phyloP scores from a whole-genome alignment of 1,140 invertebrate species.

The Bombus turneri region DNA sequence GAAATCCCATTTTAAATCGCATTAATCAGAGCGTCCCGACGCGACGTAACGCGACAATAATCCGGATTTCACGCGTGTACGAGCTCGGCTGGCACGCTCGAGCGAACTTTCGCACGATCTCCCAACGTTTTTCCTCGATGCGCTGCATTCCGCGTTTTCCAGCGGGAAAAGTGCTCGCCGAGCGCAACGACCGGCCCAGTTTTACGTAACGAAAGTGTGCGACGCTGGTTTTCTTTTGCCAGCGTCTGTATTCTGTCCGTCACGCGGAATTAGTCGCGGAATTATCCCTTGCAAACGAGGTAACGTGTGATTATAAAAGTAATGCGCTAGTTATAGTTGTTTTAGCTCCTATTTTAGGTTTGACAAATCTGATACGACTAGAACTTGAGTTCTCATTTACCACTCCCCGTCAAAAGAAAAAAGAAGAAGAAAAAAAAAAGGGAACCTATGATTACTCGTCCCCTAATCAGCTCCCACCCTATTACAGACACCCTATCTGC shows the following conservation, averaged over 20 bases:
- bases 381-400: background rate
- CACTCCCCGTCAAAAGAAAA: background rate
- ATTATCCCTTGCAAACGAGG: background rate
- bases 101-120: conserved; percentile 40
- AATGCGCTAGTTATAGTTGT: too few species aligned
- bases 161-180: conserved; percentile 16
- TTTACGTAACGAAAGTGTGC: conserved; percentile 41
- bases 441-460: background rate
- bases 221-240: conserved; percentile 13
- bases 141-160: conserved; percentile 16
- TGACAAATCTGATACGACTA: background rate
- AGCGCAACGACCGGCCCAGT: conserved; percentile 19
- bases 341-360: background rate
- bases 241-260: background rate
- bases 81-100: background rate
- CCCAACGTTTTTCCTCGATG: background rate
- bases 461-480: background rate
- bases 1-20: background rate
- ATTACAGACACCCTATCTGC: background rate
- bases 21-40: conserved; percentile 2
- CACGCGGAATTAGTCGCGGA: background rate
- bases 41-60: background rate
- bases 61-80: conserved; percentile 18
- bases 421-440: fast-evolving
- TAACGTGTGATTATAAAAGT: background rate